Evolutionary conservation across 2,888 invertebrate genomes (phyloP), one percentile per base, ranked within the genome.

Genomic region (Ernsta delagoae): DNA sequence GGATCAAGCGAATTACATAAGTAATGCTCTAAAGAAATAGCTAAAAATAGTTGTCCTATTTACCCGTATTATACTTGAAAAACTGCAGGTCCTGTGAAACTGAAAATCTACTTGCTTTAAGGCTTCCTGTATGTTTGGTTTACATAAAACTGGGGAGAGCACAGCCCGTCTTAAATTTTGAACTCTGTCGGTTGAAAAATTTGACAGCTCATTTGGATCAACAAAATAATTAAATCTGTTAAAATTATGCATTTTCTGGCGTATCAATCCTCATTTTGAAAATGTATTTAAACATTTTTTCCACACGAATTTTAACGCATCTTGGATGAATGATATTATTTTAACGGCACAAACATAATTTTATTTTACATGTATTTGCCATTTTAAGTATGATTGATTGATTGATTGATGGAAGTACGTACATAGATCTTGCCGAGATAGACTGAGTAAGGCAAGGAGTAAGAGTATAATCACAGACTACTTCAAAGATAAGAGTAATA

Each of bases 81-180:
- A 75, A 83, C 92, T 92, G 78, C 87, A 89, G 73, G 83, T 81
- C 70, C 91, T 83, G 70, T 92, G 92, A 71, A 84, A 92, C 73
- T 78, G 79, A 68, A 92, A 92, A 71, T 91, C 83, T 34, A 84
- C 79, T 70, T 79, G 81, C 72, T 85, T 82, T 66, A 92, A 77
- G 34, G 89, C 84, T 75, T 87, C 82, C 71, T 83, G 83, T 48
- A 92, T 89, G 65, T 79, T 83, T 1, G 86, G 87, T 68, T 75
- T 83, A 73, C 84, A 87, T 43, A 78, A 57, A 39, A 78, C 72
- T n/a, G 87, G 87, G 9, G 83, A 78, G 16, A 90, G 77, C 53
- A 89, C 77, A 43, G 86, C 80, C 63, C 80, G 84, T 72, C 87
- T 85, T 71, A 90, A 72, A 73, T 81, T 86, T 79, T 88, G 88